These are phyloP conservation scores for Crocodylus rhombifer DNA, from an alignment of 2,797 vertebrate species.

Conservation along the genomic window DNA sequence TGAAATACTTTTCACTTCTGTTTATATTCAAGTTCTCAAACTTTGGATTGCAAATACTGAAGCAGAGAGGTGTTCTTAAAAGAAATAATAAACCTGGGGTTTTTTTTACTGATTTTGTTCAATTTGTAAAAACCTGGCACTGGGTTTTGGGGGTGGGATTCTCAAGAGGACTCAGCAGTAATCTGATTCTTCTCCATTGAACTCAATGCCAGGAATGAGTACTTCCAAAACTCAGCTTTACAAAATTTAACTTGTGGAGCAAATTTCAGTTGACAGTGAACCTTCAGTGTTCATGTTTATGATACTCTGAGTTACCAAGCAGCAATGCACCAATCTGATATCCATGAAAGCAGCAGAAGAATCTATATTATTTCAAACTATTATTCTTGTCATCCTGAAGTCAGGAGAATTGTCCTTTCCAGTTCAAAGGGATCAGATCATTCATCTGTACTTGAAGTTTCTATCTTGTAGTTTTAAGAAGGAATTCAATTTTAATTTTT, in stretches of 20 bases:
- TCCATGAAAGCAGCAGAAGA: constrained; percentile 12
- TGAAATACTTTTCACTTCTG: not conserved
- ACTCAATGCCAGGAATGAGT: not conserved
- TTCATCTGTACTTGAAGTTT: constrained; percentile 18
- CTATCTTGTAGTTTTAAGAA: not conserved
- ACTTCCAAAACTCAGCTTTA: not conserved
- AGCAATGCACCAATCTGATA: not conserved
- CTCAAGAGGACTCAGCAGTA: not conserved
- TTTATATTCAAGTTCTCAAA: not conserved
- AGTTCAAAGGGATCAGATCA: not conserved
- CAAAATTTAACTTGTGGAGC: not conserved
- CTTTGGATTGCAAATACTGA: not conserved
- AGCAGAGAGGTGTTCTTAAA: not conserved
- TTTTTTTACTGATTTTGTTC: not conserved
- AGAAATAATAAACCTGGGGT: not conserved
- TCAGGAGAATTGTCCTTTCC: rapidly evolving
- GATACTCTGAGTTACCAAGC: not conserved
- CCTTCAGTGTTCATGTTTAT: rapidly evolving
- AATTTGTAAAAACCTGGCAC: not conserved
- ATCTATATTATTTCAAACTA: not conserved
- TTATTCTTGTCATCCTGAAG: not conserved
- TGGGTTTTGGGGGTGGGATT: not conserved
- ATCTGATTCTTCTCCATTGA: not conserved
- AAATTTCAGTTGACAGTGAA: not conserved
- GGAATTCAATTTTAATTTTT: constrained; percentile 8